Percentiles rank a stretch among this genome's conserved stretches.
Conservation (phyloP, 2,797 vertebrate genomes). For the Chaetophractus vellerosus region DNA sequence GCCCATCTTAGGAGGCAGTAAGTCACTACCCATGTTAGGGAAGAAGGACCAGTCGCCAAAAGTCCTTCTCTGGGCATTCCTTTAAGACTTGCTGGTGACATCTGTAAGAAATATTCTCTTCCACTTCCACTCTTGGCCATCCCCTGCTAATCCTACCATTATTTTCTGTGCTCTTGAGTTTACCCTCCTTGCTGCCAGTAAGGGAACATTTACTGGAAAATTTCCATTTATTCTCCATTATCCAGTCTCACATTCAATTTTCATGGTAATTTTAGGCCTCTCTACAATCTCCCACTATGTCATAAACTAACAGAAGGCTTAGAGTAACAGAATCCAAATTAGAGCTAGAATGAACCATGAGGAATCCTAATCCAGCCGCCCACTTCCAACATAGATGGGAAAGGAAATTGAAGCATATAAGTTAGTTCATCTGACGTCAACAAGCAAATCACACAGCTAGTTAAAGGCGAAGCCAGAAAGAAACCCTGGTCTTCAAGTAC, state of each 20-base stretch:
- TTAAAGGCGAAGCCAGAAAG: neutral
- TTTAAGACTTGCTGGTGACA: neutral
- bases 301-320: neutral
- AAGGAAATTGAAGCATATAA: neutral
- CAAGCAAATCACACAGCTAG: neutral
- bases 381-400: neutral
- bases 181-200: neutral
- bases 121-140: neutral
- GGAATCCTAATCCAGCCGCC: neutral
- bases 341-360: neutral
- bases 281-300: neutral
- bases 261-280: neutral
- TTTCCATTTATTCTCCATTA: conserved; percentile 9
- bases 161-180: neutral
- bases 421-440: conserved; percentile 31
- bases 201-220: neutral
- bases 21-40: neutral
- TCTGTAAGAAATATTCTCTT: neutral
- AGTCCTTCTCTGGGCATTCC: neutral
- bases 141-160: neutral
- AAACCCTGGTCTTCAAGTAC: neutral
- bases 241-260: conserved; percentile 33
- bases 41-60: neutral
- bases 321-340: neutral
- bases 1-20: neutral